phyloP scores from a whole-genome alignment of 2,113 vertebrate genomes.

The Datnioides undecimradiatus region DNA sequence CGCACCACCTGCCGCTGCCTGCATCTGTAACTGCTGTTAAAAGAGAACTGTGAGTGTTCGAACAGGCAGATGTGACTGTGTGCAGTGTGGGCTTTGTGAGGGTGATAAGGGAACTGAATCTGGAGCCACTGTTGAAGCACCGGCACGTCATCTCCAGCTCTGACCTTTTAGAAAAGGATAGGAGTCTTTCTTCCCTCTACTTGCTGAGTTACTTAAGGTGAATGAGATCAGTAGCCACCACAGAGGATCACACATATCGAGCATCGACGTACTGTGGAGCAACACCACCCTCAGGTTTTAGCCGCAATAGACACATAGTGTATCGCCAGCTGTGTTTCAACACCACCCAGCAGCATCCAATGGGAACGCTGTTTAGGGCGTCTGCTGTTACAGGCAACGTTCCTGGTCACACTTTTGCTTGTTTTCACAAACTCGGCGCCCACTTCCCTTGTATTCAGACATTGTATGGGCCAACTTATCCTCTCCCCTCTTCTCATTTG shows the following conservation, averaged over 20 bases:
- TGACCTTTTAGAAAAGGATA: constrained; percentile 66
- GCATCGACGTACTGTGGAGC: background rate
- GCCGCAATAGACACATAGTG: background rate
- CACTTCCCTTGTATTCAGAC: constrained; percentile 59
- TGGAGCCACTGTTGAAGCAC: constrained; percentile 37
- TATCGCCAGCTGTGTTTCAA: background rate
- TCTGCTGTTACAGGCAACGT: background rate
- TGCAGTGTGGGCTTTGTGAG: constrained; percentile 31
- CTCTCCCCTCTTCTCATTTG: constrained; percentile 59
- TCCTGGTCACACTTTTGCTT: constrained; percentile 32
- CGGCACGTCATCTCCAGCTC: background rate
- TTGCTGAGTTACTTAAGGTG: constrained; percentile 32
- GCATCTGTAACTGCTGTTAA: background rate
- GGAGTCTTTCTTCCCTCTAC: constrained; percentile 23
- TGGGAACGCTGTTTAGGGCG: background rate
- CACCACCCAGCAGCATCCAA: background rate
- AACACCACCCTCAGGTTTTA: background rate
- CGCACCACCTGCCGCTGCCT: background rate
- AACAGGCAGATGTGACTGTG: constrained; percentile 42
- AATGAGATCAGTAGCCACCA: constrained; percentile 36
- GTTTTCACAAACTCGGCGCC: constrained; percentile 48
- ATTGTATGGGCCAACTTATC: constrained; percentile 53
- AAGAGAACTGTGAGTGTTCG: constrained; percentile 3
- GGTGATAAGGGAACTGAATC: constrained; percentile 37
- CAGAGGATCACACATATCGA: background rate